Evolutionary conservation across 2,797 vertebrate species (phyloP).

Genomic region (Periparus ater): DNA sequence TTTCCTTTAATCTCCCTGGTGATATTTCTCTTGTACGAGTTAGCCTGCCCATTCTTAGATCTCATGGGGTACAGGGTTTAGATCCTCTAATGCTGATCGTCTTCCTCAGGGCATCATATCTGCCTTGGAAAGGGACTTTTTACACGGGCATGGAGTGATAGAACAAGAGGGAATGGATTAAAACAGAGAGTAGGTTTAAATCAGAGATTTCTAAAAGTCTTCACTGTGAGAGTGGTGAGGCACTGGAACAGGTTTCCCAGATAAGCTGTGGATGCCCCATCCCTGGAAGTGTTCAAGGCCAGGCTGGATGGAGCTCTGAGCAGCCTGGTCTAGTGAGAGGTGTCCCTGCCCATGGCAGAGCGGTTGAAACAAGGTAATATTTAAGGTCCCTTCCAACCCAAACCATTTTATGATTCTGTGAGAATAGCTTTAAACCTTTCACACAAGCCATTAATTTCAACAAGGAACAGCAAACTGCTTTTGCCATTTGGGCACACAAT

Average conservation of each 20-base stretch:
- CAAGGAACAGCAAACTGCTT: neutral
- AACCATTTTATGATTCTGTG: neutral
- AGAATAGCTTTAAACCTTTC: neutral
- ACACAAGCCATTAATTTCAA: neutral
- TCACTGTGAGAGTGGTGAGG: neutral
- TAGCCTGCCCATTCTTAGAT: neutral
- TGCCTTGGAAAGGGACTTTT: neutral
- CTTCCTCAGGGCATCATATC: neutral
- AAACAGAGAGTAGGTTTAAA: neutral
- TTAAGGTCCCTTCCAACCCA: neutral
- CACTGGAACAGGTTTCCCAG: neutral
- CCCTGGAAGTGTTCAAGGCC: neutral
- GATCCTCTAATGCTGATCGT: neutral
- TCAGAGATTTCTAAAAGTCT: neutral
- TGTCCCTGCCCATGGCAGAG: neutral
- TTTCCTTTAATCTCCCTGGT: neutral
- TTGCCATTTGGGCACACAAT: neutral
- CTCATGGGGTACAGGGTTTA: neutral
- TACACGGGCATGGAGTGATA: neutral
- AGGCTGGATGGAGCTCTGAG: neutral
- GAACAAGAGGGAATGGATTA: neutral
- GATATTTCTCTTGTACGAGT: neutral
- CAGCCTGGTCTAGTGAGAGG: neutral
- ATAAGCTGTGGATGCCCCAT: neutral
- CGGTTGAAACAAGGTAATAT: neutral